These are phyloP conservation scores for Scolopax rusticola DNA, from an alignment of 2,797 vertebrate genomes.

Conservation along the genomic window DNA sequence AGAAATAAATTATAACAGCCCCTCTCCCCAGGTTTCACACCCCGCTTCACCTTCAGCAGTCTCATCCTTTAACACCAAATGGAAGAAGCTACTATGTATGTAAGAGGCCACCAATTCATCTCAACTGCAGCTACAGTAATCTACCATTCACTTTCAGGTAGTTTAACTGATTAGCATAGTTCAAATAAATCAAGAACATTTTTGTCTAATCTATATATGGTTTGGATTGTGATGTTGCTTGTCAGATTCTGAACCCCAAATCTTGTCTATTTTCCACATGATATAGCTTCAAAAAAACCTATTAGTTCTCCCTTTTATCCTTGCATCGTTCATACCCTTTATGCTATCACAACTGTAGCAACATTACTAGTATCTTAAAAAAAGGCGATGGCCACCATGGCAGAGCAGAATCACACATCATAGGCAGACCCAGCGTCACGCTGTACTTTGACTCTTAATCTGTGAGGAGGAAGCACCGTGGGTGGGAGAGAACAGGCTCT, in stretches of 20 bases:
- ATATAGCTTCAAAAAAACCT: background rate
- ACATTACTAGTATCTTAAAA: background rate
- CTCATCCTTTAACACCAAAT: background rate
- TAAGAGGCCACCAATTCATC: background rate
- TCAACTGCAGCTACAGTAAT: background rate
- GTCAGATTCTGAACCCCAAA: background rate
- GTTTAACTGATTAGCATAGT: background rate
- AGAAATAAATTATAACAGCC: background rate
- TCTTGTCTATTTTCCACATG: background rate
- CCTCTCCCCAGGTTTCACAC: background rate
- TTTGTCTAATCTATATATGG: background rate
- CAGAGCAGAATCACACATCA: slow-evolving; percentile 35
- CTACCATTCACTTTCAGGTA: background rate
- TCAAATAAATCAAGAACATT: background rate
- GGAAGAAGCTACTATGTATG: background rate
- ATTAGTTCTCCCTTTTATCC: background rate
- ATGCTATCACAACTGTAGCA: background rate
- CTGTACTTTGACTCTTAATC: slow-evolving; percentile 75
- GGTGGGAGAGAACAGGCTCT: slow-evolving; percentile 61
- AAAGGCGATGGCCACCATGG: slow-evolving; percentile 14
- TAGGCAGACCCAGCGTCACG: slow-evolving; percentile 26
- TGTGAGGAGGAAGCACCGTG: slow-evolving; percentile 64
- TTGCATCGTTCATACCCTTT: background rate
- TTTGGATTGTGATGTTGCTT: background rate
- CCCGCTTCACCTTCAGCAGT: background rate